phyloP scores from a whole-genome alignment of 1,140 invertebrate genomes.

The Geopemphigus sp. region DNA sequence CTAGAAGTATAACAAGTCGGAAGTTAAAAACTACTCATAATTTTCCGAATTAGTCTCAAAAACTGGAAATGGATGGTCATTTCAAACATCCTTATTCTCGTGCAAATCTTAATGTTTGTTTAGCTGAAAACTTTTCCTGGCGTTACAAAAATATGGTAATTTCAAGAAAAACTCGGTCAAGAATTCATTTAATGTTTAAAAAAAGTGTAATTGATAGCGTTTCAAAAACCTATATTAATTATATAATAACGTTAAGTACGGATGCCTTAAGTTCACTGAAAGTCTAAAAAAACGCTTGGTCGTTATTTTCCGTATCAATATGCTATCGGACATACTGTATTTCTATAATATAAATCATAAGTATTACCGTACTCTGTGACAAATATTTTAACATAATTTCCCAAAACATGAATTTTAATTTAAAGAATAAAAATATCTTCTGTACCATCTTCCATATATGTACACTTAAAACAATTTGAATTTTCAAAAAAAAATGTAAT shows the following conservation, averaged over 20 bases:
- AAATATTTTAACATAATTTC: background rate
- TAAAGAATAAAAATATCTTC: too few relatives aligned
- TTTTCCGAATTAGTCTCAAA: background rate
- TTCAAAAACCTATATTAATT: background rate
- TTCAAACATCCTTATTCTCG: background rate
- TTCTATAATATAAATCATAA: background rate
- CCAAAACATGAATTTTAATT: too few relatives aligned
- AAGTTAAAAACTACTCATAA: conserved; percentile 6
- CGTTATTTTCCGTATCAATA: background rate
- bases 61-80: background rate
- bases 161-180: background rate
- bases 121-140: background rate
- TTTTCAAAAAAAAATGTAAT: too few relatives aligned
- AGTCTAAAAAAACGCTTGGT: too few relatives aligned
- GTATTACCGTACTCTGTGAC: background rate
- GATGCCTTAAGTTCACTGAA: background rate
- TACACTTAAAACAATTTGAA: too few relatives aligned
- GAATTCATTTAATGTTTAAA: background rate
- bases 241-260: background rate
- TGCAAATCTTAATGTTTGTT: conserved; percentile 8
- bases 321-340: too few relatives aligned
- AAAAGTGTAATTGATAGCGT: background rate
- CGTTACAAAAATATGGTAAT: background rate
- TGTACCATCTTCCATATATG: too few relatives aligned
- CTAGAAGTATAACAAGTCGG: conserved; percentile 7